Evolutionary conservation across 2,888 invertebrate genomes (phyloP).

Genomic region (Scaeva pyrastri): DNA sequence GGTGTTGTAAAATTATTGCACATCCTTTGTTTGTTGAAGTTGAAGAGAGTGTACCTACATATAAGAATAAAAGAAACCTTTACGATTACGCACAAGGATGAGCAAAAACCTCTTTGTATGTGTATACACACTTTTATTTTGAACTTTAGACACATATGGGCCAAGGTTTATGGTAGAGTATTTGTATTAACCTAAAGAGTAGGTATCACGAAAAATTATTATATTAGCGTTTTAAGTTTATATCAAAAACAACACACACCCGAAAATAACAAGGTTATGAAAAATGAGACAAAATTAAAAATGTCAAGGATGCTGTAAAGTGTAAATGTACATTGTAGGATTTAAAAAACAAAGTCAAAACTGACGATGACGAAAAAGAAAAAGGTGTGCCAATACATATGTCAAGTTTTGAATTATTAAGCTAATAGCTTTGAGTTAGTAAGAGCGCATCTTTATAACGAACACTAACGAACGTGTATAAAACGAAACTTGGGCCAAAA

Average conservation of each 20-base stretch:
- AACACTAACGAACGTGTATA: no score
- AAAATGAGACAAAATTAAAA: conserved; percentile 3
- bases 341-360: background rate
- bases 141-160: conserved; percentile 7
- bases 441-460: no score
- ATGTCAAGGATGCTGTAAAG: background rate
- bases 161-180: background rate
- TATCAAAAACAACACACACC: background rate
- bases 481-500: no score
- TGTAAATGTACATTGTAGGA: background rate
- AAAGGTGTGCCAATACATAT: no score
- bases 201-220: conserved; percentile 16
- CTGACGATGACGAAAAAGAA: no score
- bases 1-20: conserved; percentile 35
- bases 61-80: background rate
- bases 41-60: background rate
- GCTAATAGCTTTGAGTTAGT: no score
- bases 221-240: conserved; percentile 29
- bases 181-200: conserved; percentile 24
- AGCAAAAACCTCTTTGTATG: background rate
- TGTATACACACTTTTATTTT: background rate
- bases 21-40: conserved; percentile 19
- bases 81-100: background rate
- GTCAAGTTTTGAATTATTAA: no score
- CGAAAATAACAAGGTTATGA: background rate